phyloP scores from a whole-genome alignment of 2,113 vertebrate genomes.

The Alligator sinensis region DNA sequence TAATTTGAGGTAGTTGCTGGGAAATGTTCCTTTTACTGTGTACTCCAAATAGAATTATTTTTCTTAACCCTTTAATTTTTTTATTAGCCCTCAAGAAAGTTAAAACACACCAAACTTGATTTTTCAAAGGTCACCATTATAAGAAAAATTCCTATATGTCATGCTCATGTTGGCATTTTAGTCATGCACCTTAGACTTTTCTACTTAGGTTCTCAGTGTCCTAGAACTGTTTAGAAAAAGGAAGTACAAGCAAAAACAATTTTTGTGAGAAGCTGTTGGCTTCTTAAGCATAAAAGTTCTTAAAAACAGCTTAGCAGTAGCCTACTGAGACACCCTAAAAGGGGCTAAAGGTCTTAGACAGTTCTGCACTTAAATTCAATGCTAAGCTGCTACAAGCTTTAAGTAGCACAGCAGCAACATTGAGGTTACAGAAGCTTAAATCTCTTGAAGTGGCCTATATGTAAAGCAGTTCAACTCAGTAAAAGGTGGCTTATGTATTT shows the following conservation, averaged over 20 bases:
- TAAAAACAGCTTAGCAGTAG: background rate
- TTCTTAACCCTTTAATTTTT: background rate
- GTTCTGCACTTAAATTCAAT: background rate
- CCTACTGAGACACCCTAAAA: background rate
- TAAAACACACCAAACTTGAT: background rate
- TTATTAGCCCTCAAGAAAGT: background rate
- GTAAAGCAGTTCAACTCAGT: background rate
- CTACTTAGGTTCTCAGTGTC: background rate
- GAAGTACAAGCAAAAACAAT: background rate
- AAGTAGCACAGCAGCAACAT: rapidly evolving
- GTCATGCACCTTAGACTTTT: rapidly evolving
- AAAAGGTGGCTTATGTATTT: background rate
- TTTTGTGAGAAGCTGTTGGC: background rate
- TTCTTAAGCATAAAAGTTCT: background rate
- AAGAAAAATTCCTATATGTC: background rate
- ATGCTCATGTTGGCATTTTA: background rate
- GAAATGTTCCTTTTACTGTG: background rate
- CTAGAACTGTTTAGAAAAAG: background rate
- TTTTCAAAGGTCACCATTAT: background rate
- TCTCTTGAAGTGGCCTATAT: background rate
- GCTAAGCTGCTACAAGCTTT: background rate
- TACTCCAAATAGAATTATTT: background rate
- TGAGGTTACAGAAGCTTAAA: background rate
- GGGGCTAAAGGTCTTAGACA: background rate
- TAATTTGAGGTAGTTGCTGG: too few relatives aligned